A percentile compares a stretch with the other conserved stretches of the same genome.
These are phyloP conservation scores for Caranx ignobilis DNA, from an alignment of 2,113 vertebrate genomes.

Conservation along the genomic window DNA sequence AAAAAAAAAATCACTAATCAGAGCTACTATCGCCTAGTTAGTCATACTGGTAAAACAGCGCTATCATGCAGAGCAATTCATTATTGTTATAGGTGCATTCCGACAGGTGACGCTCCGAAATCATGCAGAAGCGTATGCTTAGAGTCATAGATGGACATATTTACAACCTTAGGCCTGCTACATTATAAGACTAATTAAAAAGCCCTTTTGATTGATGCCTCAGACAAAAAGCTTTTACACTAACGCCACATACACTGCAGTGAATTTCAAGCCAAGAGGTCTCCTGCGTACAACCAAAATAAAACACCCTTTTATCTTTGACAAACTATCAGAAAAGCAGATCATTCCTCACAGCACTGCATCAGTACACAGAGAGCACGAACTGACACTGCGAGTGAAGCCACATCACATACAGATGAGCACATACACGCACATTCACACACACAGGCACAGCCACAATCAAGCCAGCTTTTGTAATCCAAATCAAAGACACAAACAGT, in stretches of 20 bases:
- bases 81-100: conserved; percentile 55
- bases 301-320: conserved; percentile 32
- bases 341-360: conserved; percentile 38
- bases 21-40: background rate
- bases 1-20: background rate
- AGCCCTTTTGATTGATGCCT: conserved; percentile 6
- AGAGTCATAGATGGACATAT: conserved; percentile 4
- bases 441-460: conserved; percentile 24
- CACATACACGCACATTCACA: conserved; percentile 16
- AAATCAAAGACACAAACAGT: conserved; percentile 60
- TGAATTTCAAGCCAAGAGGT: conserved; percentile 40
- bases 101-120: conserved; percentile 68
- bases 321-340: conserved; percentile 60
- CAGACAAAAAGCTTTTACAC: conserved; percentile 30
- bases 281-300: conserved; percentile 22
- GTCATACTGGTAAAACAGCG: conserved; percentile 4
- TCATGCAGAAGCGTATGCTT: conserved; percentile 16
- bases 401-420: conserved; percentile 57
- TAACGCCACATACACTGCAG: conserved; percentile 51
- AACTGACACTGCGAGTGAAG: conserved; percentile 50
- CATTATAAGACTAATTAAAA: conserved; percentile 7
- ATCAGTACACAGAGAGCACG: conserved; percentile 51
- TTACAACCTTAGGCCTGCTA: background rate
- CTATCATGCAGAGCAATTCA: conserved; percentile 46
- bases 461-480: conserved; percentile 52